Percentiles rank a stretch among this genome's conserved stretches.
Conservation (phyloP, 2,888 invertebrate genomes). For the Notodonta dromedarius region DNA sequence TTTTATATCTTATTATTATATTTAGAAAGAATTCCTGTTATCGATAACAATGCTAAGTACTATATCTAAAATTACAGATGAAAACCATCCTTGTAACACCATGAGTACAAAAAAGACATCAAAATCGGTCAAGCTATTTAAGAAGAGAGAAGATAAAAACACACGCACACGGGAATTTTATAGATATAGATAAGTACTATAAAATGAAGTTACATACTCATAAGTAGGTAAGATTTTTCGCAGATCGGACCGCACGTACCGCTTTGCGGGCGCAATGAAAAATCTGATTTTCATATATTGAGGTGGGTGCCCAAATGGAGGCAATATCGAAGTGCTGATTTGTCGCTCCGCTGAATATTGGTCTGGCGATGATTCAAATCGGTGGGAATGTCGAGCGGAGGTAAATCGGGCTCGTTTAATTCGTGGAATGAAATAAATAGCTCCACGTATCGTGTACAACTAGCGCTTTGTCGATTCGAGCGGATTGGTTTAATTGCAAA, state of each 20-base stretch:
- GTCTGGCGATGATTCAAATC: conserved; percentile 80
- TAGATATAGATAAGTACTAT: no score
- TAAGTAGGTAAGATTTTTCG: not conserved
- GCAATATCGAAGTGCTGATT: conserved; percentile 83
- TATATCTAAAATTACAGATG: no score
- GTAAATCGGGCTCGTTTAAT: conserved; percentile 62
- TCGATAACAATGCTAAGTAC: no score
- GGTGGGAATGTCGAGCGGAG: conserved; percentile 59
- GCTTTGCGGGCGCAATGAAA: conserved; percentile 60
- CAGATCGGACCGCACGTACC: conserved; percentile 16
- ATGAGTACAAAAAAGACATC: no score
- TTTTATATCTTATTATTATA: no score
- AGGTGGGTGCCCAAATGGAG: conserved; percentile 78
- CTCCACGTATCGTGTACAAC: conserved; percentile 11
- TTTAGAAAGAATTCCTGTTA: no score
- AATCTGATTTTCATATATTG: conserved; percentile 77
- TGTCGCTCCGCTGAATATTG: conserved; percentile 80
- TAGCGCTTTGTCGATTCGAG: conserved; percentile 1
- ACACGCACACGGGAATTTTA: no score
- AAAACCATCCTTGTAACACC: no score
- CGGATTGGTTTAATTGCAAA: not conserved
- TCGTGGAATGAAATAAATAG: conserved; percentile 52
- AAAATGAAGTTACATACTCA: not conserved
- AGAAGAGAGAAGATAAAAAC: no score
- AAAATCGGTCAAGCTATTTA: no score